Evolutionary conservation across 2,888 invertebrate genomes (phyloP), one percentile per base, ranked within the genome.

Genomic region (Fragum fragum): DNA sequence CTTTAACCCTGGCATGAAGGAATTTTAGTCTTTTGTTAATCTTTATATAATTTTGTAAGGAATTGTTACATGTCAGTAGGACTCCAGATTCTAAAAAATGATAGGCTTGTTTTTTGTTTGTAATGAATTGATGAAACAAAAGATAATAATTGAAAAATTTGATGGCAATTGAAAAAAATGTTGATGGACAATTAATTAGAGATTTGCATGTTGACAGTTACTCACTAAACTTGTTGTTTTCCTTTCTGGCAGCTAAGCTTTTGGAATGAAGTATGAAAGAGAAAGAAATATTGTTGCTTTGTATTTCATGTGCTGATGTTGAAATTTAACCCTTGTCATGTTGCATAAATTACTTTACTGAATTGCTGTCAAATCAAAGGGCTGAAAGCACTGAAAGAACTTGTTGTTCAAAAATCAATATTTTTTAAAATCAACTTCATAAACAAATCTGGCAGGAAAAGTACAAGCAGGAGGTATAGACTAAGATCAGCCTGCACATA

Each of bases 91-190:
- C 3, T 18, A 1, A 23, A 5, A 14, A 6, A 14, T 18, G 57
- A 57, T 57, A 57, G 23, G 14, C n/a, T 57, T 57, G 26, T 57
- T 57, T 26, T 14, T 57, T n/a, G 26, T 5, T 57, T 14, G 23
- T 57, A 26, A 57, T 57, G 26, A 57, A 57, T 57, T 21, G 28
- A 57, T 57, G 23, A 57, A 57, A 47, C 39, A 47, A 47, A 47
- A 47, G 47, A 47, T 47, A 47, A 47, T 47, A 16, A 16, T 16
- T n/a, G 18, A 47, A 47, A 47, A 47, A 47, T 47, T 47, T 47
- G 47, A 47, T 47, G 47, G 47, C 47, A 47, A 47, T 47, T 47
- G 47, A 47, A 47, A 47, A 47, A 47, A 47, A 47, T 47, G 18
- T 47, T 47, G 47, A 47, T 47, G 18, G 16, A 47, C 5, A 9